Conservation (phyloP, 2,113 vertebrate genomes). For the Macheiramphus alcinus region DNA sequence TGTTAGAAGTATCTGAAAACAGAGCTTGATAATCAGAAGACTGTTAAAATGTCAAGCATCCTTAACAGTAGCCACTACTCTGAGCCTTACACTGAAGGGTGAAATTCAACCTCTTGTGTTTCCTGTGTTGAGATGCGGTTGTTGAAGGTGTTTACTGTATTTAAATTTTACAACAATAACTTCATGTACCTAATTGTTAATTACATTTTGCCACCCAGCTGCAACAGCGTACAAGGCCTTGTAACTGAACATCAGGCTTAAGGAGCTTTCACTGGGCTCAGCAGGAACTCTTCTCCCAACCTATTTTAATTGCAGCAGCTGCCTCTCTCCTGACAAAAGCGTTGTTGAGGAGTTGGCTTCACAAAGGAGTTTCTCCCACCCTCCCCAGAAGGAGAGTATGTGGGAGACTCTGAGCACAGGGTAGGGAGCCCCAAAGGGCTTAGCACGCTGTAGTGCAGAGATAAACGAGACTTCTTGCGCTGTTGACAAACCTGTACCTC, state of each 20-base stretch:
- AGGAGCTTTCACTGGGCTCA: neutral
- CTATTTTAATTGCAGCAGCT: neutral
- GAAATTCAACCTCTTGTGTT: neutral
- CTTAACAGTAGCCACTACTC: neutral
- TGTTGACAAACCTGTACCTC: neutral
- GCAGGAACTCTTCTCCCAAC: neutral
- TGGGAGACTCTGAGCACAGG: neutral
- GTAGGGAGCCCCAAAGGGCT: neutral
- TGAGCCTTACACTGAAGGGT: neutral
- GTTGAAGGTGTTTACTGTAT: neutral
- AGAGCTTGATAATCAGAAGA: neutral
- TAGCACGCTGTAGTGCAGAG: neutral
- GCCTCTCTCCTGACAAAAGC: neutral
- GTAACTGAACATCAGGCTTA: neutral
- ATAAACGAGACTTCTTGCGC: neutral
- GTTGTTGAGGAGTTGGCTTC: neutral
- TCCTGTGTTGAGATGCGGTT: neutral
- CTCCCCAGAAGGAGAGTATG: neutral
- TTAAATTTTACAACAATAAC: neutral
- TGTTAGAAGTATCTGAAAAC: neutral
- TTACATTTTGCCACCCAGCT: neutral
- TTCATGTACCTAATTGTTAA: neutral
- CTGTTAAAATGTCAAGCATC: neutral
- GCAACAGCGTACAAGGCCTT: neutral
- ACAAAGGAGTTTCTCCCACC: neutral